These are phyloP conservation scores for Chelon labrosus DNA, from an alignment of 2,797 vertebrate genomes.

Conservation along the genomic window DNA sequence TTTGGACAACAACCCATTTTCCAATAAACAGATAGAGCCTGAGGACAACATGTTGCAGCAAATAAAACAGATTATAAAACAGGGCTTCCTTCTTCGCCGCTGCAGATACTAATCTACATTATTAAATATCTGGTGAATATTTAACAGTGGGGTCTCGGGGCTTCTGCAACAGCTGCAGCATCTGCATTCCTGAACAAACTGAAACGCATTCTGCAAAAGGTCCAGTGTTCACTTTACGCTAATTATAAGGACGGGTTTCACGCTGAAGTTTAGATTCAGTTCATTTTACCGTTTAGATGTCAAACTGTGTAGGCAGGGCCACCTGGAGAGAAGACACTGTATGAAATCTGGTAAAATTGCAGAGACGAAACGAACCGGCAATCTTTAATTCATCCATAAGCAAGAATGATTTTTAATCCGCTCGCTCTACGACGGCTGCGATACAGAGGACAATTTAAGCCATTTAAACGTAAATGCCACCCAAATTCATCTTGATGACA, in stretches of 20 bases:
- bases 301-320: no score
- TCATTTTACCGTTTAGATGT: no score
- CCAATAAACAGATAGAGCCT: conserved; percentile 25
- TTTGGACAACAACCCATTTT: neutral
- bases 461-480: conserved; percentile 53
- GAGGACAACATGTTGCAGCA: conserved; percentile 26
- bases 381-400: conserved; percentile 29
- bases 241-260: neutral
- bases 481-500: conserved; percentile 63
- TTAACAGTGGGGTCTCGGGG: conserved; percentile 14
- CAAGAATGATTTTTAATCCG: conserved; percentile 25
- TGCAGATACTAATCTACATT: conserved; percentile 48
- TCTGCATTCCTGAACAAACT: neutral
- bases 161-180: conserved; percentile 8
- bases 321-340: neutral
- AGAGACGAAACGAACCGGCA: neutral
- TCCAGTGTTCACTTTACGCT: neutral
- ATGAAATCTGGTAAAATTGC: neutral
- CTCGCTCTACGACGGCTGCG: conserved; percentile 5
- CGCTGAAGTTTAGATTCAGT: no score
- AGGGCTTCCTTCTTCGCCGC: conserved; percentile 34
- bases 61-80: conserved; percentile 53
- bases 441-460: conserved; percentile 27
- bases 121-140: conserved; percentile 61
- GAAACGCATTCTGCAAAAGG: neutral